Conservation (phyloP, 2,113 vertebrate species). For the Vidua macroura region DNA sequence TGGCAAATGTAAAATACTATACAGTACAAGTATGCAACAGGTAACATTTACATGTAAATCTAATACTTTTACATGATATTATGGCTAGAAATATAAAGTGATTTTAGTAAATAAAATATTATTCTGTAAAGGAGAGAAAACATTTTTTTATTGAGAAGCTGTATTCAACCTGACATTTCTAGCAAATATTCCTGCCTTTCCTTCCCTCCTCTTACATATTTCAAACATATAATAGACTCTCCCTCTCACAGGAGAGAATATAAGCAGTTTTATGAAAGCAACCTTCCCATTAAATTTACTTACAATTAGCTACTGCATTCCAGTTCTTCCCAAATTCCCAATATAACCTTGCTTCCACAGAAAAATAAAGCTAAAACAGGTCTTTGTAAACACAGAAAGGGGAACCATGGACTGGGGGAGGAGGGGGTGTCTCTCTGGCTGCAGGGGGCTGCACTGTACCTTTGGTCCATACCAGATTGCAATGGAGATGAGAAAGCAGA, state of each 20-base stretch:
- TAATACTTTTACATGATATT: not conserved
- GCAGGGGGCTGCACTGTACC: not conserved
- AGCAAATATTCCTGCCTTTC: not conserved
- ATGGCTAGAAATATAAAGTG: not conserved
- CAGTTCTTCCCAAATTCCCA: not conserved
- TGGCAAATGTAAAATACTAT: not conserved
- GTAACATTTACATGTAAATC: not conserved
- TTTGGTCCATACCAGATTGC: not conserved
- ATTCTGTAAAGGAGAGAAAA: not conserved
- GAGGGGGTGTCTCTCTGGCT: not conserved
- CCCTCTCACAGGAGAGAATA: not conserved
- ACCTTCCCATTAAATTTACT: not conserved
- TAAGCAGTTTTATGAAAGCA: not conserved
- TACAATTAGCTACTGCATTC: not conserved
- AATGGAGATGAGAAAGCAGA: slow-evolving; percentile 4
- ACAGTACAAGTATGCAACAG: not conserved
- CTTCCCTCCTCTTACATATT: not conserved
- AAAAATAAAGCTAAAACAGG: not conserved
- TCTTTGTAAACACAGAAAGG: not conserved
- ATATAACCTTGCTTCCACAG: rapidly evolving
- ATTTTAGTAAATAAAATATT: not conserved
- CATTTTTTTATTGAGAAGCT: not conserved
- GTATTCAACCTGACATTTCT: not conserved
- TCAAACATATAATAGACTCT: not conserved
- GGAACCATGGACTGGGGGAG: rapidly evolving